phyloP scores from a whole-genome alignment of 2,888 invertebrate genomes.

The Flabesymbios commensalis region DNA sequence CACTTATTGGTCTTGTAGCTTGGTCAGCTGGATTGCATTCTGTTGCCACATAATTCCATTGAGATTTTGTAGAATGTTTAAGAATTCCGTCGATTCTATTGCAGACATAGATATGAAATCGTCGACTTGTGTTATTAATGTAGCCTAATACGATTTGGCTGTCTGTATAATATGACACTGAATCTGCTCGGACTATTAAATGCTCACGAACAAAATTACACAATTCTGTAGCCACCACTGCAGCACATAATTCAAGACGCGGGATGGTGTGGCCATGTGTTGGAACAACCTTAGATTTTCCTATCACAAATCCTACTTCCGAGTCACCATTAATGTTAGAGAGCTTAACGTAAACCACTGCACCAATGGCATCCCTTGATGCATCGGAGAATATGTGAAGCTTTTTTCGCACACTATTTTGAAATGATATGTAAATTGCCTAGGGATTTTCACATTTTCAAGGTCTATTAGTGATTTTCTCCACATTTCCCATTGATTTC shows the following conservation, averaged over 20 bases:
- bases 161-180: neutral
- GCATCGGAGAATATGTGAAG: no score
- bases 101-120: slow-evolving; percentile 22
- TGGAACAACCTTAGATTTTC: neutral
- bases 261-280: neutral
- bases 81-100: slow-evolving; percentile 17
- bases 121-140: neutral
- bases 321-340: no score
- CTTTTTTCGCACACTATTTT: no score
- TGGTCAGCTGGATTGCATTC: slow-evolving; percentile 21
- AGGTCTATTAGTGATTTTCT: no score
- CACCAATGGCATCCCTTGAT: no score
- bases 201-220: neutral
- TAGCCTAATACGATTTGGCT: slow-evolving; percentile 5
- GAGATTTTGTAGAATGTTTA: neutral
- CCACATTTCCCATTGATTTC: no score
- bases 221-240: neutral
- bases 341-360: no score
- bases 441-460: no score
- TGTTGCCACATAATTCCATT: slow-evolving; percentile 19
- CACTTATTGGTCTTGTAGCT: no score
- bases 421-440: no score
- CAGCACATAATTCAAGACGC: neutral
- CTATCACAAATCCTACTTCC: neutral
- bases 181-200: neutral